Evolutionary conservation across 2,113 vertebrate genomes (phyloP).

Genomic region (Neodontobutis hainanensis): DNA sequence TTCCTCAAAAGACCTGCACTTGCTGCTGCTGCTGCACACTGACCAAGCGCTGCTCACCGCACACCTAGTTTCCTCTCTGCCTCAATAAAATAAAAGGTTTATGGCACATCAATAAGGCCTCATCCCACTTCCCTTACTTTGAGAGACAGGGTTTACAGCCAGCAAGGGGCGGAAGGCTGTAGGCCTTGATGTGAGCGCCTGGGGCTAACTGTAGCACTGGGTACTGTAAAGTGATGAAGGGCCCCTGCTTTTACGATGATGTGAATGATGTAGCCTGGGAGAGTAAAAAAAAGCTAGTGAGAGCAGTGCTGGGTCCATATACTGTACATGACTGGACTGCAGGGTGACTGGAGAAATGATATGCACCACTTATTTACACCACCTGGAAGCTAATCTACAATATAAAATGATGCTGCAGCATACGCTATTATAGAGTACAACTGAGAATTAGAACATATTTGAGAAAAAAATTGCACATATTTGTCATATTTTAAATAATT

Average conservation of each 20-base stretch:
- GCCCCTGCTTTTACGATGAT: constrained; percentile 75
- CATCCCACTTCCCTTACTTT: constrained; percentile 76
- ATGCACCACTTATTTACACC: constrained; percentile 31
- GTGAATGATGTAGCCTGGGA: constrained; percentile 75
- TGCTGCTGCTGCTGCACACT: constrained; percentile 22
- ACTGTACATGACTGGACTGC: constrained; percentile 38
- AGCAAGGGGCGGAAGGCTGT: constrained; percentile 61
- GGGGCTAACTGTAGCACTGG: constrained; percentile 72
- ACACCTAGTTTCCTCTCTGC: constrained; percentile 74
- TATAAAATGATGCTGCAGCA: background rate
- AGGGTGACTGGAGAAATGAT: constrained; percentile 14
- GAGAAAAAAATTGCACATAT: too few relatives aligned
- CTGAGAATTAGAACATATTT: background rate
- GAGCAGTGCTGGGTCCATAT: constrained; percentile 50
- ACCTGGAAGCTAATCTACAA: constrained; percentile 21
- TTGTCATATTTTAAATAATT: too few relatives aligned
- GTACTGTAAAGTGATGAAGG: constrained; percentile 76
- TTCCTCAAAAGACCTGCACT: constrained; percentile 22
- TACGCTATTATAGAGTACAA: background rate
- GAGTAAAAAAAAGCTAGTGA: constrained; percentile 67
- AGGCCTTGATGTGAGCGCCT: constrained; percentile 68
- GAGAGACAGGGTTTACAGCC: constrained; percentile 74
- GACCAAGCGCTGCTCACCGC: background rate
- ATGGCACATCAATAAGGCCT: constrained; percentile 81
- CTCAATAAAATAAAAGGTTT: constrained; percentile 78